These are phyloP conservation scores for Pararge aegeria DNA, from an alignment of 1,140 invertebrate genomes.

Conservation along the genomic window DNA sequence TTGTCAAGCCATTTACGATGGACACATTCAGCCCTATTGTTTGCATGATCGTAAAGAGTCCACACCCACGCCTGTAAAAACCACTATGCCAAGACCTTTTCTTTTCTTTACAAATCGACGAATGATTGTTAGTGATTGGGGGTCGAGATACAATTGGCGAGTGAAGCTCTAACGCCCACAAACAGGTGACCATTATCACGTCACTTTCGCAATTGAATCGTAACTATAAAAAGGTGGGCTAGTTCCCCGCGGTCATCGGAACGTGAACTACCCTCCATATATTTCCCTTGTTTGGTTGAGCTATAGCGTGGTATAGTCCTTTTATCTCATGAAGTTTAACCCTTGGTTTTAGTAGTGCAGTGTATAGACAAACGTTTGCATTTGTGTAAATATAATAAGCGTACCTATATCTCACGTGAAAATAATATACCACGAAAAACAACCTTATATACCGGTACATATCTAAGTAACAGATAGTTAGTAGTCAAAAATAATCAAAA, in stretches of 20 bases:
- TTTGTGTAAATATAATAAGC: too few species aligned
- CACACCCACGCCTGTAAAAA: conserved; percentile 47
- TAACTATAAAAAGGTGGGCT: conserved; percentile 53
- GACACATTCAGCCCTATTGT: conserved; percentile 65
- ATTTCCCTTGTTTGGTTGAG: neutral
- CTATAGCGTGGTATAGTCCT: neutral
- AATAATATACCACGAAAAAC: too few species aligned
- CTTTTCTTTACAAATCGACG: neutral
- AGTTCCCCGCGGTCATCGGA: conserved; percentile 46
- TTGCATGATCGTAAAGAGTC: conserved; percentile 65
- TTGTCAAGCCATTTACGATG: conserved; percentile 59
- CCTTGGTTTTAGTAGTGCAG: too few species aligned
- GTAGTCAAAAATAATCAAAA: too few species aligned
- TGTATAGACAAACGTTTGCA: too few species aligned
- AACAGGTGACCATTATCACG: conserved; percentile 62
- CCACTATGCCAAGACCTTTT: conserved; percentile 44
- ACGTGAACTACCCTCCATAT: conserved; percentile 36
- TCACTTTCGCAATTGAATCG: conserved; percentile 60
- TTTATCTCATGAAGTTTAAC: neutral
- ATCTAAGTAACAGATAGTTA: too few species aligned
- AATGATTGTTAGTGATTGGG: conserved; percentile 15
- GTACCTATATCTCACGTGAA: too few species aligned
- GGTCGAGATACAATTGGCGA: conserved; percentile 41
- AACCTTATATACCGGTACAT: too few species aligned
- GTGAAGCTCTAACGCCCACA: conserved; percentile 47